These are phyloP conservation scores for Saccostrea cuccullata DNA, from an alignment of 1,140 invertebrate genomes.

Conservation along the genomic window DNA sequence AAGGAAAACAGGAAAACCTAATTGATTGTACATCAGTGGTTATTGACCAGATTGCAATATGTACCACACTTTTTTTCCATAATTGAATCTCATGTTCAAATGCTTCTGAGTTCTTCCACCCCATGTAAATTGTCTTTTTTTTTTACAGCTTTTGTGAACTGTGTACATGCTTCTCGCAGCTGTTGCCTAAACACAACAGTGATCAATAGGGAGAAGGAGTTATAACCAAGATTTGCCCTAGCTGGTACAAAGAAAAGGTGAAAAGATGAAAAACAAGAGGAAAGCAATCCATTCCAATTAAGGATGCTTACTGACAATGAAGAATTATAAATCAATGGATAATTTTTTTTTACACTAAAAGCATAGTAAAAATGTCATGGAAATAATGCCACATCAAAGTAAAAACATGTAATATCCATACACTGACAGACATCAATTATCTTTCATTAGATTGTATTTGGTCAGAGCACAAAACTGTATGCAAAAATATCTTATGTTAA, in stretches of 20 bases:
- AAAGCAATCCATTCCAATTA: not conserved
- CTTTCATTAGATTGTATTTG: too few species aligned
- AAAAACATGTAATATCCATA: too few species aligned
- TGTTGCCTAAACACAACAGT: not conserved
- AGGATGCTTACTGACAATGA: not conserved
- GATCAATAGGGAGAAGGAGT: constrained; percentile 1
- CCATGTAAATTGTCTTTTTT: constrained; percentile 19
- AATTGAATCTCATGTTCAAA: constrained; percentile 14
- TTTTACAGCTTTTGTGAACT: constrained; percentile 15
- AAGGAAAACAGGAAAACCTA: too few species aligned
- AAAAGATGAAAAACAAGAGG: not conserved
- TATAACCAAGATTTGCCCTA: not conserved
- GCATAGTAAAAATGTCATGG: not conserved
- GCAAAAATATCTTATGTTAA: too few species aligned
- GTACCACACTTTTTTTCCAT: not conserved
- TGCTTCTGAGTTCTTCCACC: not conserved
- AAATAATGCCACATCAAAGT: not conserved
- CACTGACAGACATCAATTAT: too few species aligned
- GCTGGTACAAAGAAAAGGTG: not conserved
- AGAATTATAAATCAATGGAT: too few species aligned
- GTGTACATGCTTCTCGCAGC: not conserved
- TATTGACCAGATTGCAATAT: constrained; percentile 14
- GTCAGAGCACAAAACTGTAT: too few species aligned
- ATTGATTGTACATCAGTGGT: not conserved
- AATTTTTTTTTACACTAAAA: too few species aligned